Conservation (phyloP, 2,797 vertebrate genomes). For the Poecilia picta region DNA sequence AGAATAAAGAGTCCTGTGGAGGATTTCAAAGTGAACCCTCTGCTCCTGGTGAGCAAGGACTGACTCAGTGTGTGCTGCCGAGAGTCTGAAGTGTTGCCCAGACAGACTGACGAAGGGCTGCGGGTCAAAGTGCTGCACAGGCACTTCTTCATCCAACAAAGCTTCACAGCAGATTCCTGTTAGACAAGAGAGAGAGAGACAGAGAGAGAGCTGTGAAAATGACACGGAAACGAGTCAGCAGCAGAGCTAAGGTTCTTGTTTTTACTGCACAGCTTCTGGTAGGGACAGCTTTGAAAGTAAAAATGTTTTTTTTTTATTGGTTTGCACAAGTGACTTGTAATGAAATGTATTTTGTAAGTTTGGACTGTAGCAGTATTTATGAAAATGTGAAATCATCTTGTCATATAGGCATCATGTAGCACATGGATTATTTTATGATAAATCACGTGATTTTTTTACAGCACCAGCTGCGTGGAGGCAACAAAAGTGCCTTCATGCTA, state of each 20-base stretch:
- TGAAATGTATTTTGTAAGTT: not conserved
- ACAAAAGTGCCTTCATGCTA: not conserved
- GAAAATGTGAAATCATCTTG: not conserved
- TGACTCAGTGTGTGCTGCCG: slow-evolving; percentile 18
- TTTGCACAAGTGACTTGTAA: not conserved
- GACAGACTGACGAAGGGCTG: slow-evolving; percentile 8
- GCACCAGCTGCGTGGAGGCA: not conserved
- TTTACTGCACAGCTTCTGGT: not conserved
- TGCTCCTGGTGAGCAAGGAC: slow-evolving; percentile 19
- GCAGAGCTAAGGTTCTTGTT: not conserved
- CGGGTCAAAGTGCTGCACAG: slow-evolving; percentile 1
- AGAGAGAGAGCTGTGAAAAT: not conserved
- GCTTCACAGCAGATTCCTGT: slow-evolving; percentile 4
- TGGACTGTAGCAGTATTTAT: not conserved
- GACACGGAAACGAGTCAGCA: not conserved
- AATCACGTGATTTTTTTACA: not conserved
- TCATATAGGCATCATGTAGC: not conserved
- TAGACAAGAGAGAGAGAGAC: not conserved
- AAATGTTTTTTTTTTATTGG: slow-evolving; percentile 6
- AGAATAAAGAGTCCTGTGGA: slow-evolving; percentile 24
- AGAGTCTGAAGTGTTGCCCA: slow-evolving; percentile 2
- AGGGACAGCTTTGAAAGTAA: not conserved
- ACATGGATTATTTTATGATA: not conserved
- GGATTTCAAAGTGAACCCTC: slow-evolving; percentile 23
- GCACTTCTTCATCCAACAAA: slow-evolving; percentile 24